Evolutionary conservation across 2,888 invertebrate genomes (phyloP).

Genomic region (Erebia aethiops): DNA sequence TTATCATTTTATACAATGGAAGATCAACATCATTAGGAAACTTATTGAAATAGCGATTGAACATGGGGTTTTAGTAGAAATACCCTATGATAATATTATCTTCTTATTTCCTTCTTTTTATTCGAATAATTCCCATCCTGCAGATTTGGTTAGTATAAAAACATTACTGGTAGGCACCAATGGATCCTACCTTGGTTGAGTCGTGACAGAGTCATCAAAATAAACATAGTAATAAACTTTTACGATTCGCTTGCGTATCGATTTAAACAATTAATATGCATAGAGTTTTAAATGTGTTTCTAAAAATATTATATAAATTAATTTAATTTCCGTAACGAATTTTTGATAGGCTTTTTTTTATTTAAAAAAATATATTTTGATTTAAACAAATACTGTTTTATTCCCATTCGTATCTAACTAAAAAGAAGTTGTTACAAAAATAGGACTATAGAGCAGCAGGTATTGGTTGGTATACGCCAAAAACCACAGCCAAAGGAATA

Average conservation of each 20-base stretch:
- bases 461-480: no score
- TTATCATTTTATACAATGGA: background rate
- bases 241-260: background rate
- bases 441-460: background rate
- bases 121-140: no score
- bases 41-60: no score
- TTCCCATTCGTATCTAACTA: background rate
- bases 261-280: background rate
- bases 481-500: no score
- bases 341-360: background rate
- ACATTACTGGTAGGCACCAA: background rate
- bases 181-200: background rate
- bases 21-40: no score
- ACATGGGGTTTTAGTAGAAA: no score
- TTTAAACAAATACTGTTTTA: background rate
- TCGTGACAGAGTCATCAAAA: constrained; percentile 6
- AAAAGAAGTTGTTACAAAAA: background rate
- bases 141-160: no score
- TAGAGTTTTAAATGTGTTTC: background rate
- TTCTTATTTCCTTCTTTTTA: no score
- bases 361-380: background rate
- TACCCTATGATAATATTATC: no score
- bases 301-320: no score
- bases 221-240: background rate
- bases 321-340: background rate